Conservation (phyloP, 2,113 vertebrate genomes). For the Tautogolabrus adspersus region DNA sequence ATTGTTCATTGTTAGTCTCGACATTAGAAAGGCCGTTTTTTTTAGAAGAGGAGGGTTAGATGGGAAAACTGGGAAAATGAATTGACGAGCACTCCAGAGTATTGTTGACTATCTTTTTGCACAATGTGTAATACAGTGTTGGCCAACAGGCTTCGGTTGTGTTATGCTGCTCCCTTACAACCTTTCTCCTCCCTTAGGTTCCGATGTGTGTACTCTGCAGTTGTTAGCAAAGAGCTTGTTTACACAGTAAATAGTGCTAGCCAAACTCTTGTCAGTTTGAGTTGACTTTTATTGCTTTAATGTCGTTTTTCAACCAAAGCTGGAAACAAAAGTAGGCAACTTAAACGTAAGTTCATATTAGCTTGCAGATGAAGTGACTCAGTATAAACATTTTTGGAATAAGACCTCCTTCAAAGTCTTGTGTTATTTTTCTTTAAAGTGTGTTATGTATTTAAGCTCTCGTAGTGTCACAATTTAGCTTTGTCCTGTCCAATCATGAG, state of each 20-base stretch:
- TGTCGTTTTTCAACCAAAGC: too few relatives aligned
- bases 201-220: not conserved
- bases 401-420: not conserved
- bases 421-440: conserved; percentile 2
- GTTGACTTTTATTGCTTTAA: too few relatives aligned
- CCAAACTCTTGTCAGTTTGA: not conserved
- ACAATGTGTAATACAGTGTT: not conserved
- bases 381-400: not conserved
- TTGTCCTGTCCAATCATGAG: not conserved
- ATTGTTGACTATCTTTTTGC: conserved; percentile 26
- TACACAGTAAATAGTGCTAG: not conserved
- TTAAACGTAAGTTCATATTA: not conserved
- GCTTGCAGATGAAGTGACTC: not conserved
- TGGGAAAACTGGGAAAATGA: conserved; percentile 19
- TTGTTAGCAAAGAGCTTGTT: not conserved
- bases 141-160: conserved; percentile 11
- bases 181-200: conserved; percentile 20
- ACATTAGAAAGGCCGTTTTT: conserved; percentile 29
- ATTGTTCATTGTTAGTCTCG: conserved; percentile 37
- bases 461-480: conserved; percentile 12
- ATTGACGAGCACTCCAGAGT: not conserved
- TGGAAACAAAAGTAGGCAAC: not conserved
- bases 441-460: conserved; percentile 13
- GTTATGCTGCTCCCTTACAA: conserved; percentile 14
- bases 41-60: conserved; percentile 2